These are phyloP conservation scores for Sardina pilchardus DNA, from an alignment of 2,113 vertebrate species.

Conservation along the genomic window DNA sequence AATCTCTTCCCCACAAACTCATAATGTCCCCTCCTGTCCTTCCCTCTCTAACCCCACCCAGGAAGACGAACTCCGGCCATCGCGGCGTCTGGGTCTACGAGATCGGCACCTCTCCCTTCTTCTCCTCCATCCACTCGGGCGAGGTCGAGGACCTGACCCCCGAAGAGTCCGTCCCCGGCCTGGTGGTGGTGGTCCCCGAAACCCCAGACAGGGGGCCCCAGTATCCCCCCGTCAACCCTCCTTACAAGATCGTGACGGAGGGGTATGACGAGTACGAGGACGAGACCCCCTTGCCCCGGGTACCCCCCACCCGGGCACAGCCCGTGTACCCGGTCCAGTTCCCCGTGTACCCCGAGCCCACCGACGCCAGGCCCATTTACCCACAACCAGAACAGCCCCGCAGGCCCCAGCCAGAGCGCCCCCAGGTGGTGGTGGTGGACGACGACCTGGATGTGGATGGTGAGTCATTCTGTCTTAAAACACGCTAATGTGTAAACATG, in stretches of 20 bases:
- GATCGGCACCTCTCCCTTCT: conserved; percentile 79
- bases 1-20: too few species aligned
- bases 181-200: background rate
- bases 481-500: background rate
- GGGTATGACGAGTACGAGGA: background rate
- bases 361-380: background rate
- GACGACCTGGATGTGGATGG: conserved; percentile 81
- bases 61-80: conserved; percentile 85
- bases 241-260: conserved; percentile 34
- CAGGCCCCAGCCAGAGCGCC: conserved; percentile 66
- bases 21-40: background rate
- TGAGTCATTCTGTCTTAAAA: conserved; percentile 58
- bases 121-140: conserved; percentile 57
- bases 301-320: conserved; percentile 44
- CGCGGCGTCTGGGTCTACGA: conserved; percentile 88
- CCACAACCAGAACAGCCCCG: conserved; percentile 37
- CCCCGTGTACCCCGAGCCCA: conserved; percentile 41
- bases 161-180: background rate
- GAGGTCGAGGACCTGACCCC: conserved; percentile 57
- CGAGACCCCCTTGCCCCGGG: background rate
- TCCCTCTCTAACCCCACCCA: conserved; percentile 45
- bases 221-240: conserved; percentile 40
- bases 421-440: conserved; percentile 78
- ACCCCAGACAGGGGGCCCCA: background rate
- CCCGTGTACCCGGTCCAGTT: conserved; percentile 67